These are phyloP conservation scores for Myiopsitta monachus DNA, from an alignment of 2,113 vertebrate genomes.

Conservation along the genomic window DNA sequence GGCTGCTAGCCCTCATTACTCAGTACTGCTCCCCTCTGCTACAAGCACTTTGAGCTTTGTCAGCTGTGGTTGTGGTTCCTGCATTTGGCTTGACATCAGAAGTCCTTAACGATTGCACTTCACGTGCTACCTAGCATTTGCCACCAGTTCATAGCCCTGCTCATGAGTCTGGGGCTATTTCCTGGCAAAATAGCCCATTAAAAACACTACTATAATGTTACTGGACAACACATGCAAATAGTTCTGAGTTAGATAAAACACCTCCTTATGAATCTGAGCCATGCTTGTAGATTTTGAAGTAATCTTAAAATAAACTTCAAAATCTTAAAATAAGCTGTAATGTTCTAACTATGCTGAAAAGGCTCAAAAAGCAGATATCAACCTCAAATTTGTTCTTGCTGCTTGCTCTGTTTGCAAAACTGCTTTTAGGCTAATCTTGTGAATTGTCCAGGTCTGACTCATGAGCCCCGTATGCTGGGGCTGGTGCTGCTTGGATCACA, in stretches of 20 bases:
- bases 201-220: neutral
- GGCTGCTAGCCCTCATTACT: neutral
- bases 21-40: no score
- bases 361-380: neutral
- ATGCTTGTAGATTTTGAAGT: neutral
- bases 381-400: neutral
- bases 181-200: neutral
- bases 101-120: neutral
- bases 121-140: neutral
- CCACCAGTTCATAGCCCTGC: neutral
- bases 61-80: neutral
- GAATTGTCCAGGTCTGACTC: neutral
- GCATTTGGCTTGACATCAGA: neutral
- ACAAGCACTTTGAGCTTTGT: neutral
- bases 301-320: conserved; percentile 42
- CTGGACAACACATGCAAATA: neutral
- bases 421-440: neutral
- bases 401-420: neutral
- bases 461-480: neutral
- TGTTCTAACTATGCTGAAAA: neutral
- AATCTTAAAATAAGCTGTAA: conserved; percentile 12
- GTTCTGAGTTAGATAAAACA: neutral
- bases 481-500: neutral
- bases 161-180: neutral
- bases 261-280: neutral